Percentiles rank a stretch among this genome's conserved stretches.
Conservation (phyloP, 1,140 invertebrate genomes). For the Ceratina calcarata region DNA sequence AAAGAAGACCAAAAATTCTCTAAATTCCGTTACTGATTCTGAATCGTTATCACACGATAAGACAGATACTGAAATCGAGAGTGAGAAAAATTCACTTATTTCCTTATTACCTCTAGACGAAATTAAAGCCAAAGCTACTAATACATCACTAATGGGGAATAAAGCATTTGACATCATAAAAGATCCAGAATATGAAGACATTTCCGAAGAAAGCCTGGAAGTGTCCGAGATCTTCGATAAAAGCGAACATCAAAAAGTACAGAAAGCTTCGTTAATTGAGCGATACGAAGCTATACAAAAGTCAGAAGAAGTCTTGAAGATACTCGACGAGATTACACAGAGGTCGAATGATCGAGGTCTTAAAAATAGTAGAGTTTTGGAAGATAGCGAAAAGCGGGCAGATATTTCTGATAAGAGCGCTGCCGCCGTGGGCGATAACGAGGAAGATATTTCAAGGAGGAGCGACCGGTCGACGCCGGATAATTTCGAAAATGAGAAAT, state of each 20-base stretch:
- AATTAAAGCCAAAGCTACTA: not conserved
- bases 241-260: constrained; percentile 61
- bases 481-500: constrained; percentile 5
- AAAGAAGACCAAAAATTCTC: constrained; percentile 42
- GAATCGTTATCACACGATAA: constrained; percentile 17
- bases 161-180: constrained; percentile 66
- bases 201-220: constrained; percentile 78
- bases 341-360: constrained; percentile 48
- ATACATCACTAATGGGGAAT: constrained; percentile 31
- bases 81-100: constrained; percentile 11
- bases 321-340: constrained; percentile 71
- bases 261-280: constrained; percentile 64
- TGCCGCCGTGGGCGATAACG: constrained; percentile 4
- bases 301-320: constrained; percentile 69
- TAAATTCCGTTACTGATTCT: constrained; percentile 11
- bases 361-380: constrained; percentile 7
- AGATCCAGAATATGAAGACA: constrained; percentile 78
- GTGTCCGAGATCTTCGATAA: constrained; percentile 76
- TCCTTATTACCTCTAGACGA: not conserved
- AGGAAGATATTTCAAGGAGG: constrained; percentile 12
- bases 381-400: constrained; percentile 6
- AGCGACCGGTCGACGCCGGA: not conserved
- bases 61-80: constrained; percentile 20
- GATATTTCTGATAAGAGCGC: constrained; percentile 31
- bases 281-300: constrained; percentile 69